Base-by-base conservation (phyloP, 2,113 vertebrate species). In the Mastomys natalensis region DNA sequence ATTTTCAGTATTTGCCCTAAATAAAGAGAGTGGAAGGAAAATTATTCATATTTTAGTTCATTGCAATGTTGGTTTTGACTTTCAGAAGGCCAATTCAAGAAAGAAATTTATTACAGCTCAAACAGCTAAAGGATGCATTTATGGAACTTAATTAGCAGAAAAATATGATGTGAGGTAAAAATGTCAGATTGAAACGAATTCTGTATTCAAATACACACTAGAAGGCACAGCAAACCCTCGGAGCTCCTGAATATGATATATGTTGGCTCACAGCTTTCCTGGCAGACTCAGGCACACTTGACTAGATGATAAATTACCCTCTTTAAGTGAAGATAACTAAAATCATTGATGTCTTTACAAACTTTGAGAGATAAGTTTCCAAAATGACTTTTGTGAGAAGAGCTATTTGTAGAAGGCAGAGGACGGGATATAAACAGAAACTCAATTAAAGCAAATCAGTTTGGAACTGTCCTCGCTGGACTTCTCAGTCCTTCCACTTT, bases 111-210 rank as follows among this genome's bases (percentile, higher is more conserved):
- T 97, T 95, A 96, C 73, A 91, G 91, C 70, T 95, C 86, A 93
- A 91, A 95, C 60, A 34, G 58, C 84, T 90, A 95, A 70, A 96
- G 53, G 90, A 91, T 97, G 91, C 94, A 96, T 97, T 97, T 97
- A 97, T 97, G 96, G 94, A 97, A 97, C 97, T 98, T 98, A 98
- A 98, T 98, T 98, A 97, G 91, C 96, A 97, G 91, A 97, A 97
- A 98, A 97, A 95, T 96, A 97, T 78, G 94, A 95, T 90, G 91
- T 93, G 94, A 94, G 87, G 96, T 97, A 96, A 96, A 97, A 97
- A 96, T 89, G 96, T 96, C 97, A 96, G 78, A 84, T 77, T 85
- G 87, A 96, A 97, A 97, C 92, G 74, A 94, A 96, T 96, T 97
- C 91, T 95, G 64, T 93, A 96, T 95, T 97, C 94, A 96, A 92